Conservation (phyloP, 2,797 vertebrate species). For the Cuniculus paca region DNA sequence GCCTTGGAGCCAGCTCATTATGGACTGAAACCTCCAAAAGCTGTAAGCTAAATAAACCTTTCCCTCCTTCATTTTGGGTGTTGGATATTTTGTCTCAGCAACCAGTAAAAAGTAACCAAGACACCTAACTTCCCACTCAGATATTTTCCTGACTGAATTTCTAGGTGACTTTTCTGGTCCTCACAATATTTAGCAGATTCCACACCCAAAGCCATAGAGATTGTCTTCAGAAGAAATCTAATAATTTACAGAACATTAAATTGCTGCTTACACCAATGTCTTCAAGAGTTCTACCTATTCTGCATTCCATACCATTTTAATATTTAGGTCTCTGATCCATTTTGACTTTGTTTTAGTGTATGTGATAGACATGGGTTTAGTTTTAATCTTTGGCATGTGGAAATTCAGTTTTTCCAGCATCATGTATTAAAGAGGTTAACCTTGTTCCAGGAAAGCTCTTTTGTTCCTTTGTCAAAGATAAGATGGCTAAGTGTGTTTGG, state of each 20-base stretch:
- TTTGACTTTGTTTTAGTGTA: neutral
- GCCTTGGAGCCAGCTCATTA: no score
- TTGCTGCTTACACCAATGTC: neutral
- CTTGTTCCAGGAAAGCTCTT: neutral
- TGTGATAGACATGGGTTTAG: neutral
- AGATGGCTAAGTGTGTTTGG: neutral
- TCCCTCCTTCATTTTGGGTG: no score
- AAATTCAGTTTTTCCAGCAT: neutral
- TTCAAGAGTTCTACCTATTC: neutral
- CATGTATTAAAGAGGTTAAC: neutral
- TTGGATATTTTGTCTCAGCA: no score
- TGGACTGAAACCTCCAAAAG: no score
- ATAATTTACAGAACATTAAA: neutral
- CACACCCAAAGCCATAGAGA: neutral
- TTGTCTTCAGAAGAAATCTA: neutral
- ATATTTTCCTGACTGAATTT: neutral
- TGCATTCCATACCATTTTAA: neutral
- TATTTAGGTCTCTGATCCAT: neutral
- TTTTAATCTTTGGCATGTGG: neutral
- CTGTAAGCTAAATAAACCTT: no score
- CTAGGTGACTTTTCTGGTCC: neutral
- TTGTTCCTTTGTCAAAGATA: neutral
- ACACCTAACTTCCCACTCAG: neutral
- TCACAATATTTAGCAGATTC: slow-evolving; percentile 3
- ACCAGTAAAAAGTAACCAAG: no score